Percentiles rank a stretch among this genome's conserved stretches.
phyloP scores from a whole-genome alignment of 2,113 vertebrate genomes.

The Electrona antarctica region DNA sequence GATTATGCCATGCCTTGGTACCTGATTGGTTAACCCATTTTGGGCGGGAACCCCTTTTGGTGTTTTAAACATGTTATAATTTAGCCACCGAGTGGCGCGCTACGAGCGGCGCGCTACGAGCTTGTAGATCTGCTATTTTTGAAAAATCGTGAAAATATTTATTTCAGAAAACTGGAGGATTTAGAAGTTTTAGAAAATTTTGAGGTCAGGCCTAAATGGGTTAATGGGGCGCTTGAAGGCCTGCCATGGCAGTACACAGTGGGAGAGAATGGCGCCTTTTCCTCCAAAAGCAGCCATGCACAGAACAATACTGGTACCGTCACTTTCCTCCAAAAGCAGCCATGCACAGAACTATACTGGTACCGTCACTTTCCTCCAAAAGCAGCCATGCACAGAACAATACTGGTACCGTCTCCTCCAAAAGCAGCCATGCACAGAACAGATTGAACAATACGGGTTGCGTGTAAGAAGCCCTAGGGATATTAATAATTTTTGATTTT shows the following conservation, averaged over 20 bases:
- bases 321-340: fast-evolving
- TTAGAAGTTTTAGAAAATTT: too few relatives aligned
- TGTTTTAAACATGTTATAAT: too few relatives aligned
- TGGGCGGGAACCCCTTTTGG: too few relatives aligned
- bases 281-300: fast-evolving
- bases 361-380: fast-evolving
- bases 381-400: not conserved
- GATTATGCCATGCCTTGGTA: not conserved
- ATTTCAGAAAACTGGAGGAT: too few relatives aligned
- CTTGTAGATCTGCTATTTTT: too few relatives aligned
- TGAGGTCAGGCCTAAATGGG: too few relatives aligned
- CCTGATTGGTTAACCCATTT: not conserved
- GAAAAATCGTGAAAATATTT: too few relatives aligned
- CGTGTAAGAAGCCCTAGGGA: conserved; percentile 27
- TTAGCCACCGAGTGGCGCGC: too few relatives aligned
- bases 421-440: not conserved
- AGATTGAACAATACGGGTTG: not conserved
- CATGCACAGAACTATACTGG: not conserved
- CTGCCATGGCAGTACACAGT: not conserved
- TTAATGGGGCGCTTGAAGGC: not conserved
- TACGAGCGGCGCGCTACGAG: too few relatives aligned
- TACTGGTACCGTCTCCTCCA: fast-evolving
- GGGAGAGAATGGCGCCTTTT: not conserved
- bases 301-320: not conserved
- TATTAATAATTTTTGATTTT: conserved; percentile 31